These are phyloP conservation scores for Megathymus violae DNA, from an alignment of 1,140 invertebrate species.

Conservation along the genomic window DNA sequence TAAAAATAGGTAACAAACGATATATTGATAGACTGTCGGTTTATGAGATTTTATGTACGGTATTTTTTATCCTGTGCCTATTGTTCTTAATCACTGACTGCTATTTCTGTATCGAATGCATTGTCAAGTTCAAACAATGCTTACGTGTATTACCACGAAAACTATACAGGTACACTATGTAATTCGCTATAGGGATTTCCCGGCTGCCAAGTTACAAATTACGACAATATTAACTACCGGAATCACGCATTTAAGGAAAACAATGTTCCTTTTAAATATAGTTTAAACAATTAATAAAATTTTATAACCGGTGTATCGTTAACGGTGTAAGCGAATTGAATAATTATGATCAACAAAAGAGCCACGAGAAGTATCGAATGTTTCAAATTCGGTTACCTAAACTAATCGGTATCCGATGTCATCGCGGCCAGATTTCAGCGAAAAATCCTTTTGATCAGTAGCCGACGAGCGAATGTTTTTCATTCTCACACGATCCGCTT, in stretches of 20 bases:
- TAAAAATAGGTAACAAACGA: constrained; percentile 46
- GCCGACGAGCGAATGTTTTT: constrained; percentile 69
- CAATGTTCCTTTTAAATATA: neutral
- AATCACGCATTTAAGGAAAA: neutral
- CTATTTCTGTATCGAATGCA: constrained; percentile 55
- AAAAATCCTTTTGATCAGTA: constrained; percentile 68
- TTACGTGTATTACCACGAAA: constrained; percentile 66
- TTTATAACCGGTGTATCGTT: neutral
- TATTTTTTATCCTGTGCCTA: constrained; percentile 57
- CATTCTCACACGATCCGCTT: constrained; percentile 76
- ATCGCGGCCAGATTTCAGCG: constrained; percentile 60
- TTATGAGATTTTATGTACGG: constrained; percentile 34
- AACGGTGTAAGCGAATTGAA: constrained; percentile 39
- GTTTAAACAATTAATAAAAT: neutral
- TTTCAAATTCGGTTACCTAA: constrained; percentile 49
- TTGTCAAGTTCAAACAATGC: constrained; percentile 70
- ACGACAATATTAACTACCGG: neutral
- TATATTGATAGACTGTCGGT: constrained; percentile 44
- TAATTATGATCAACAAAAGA: constrained; percentile 51
- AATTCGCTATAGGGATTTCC: constrained; percentile 67
- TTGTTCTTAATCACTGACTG: constrained; percentile 51
- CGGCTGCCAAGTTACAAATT: constrained; percentile 37
- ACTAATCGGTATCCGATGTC: constrained; percentile 63
- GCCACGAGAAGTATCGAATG: constrained; percentile 47
- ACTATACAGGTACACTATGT: constrained; percentile 45